Evolutionary conservation across 2,888 invertebrate genomes (phyloP), one percentile per base, ranked within the genome.

Genomic region (Parthenolecanium corni): DNA sequence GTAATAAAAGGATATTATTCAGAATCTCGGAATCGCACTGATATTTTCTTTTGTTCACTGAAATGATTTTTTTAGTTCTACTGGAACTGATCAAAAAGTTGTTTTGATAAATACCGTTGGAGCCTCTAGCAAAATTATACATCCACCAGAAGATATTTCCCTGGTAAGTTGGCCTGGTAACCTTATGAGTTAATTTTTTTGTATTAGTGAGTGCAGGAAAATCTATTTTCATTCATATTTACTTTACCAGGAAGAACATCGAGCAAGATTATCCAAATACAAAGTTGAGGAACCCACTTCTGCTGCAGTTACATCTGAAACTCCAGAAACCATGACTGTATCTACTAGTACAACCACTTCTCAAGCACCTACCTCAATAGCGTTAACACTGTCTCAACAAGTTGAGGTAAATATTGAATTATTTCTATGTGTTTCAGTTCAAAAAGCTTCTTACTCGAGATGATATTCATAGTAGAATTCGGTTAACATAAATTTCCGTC

Each of bases 91-190:
- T 66, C 53, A 67, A 66, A 64, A 66, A 74, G 42, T 73, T 73
- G 74, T 76, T 24, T 74, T 85, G 9, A 85, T 88, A 57, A 84
- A 83, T 14, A 82, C 86, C n/a, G 84, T 86, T 5, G 86, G 89
- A 47, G 85, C 89, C 5, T 84, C 88, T 42, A 88, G 89, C 71
- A 86, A 87, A 76, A 94, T 95, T 64, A 82, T 95, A 68, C 95
- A 95, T 75, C 95, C 95, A 0, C 85, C 89, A 1, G 94, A 95
- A 73, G 92, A 93, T 74, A 82, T 92, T 61, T 94, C 94, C 31
- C 70, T 83, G 74, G 82, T 79, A 70, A 72, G 73, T 70, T 38
- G n/a, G n/a, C n/a, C n/a, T n/a, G n/a, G n/a, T n/a, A n/a, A n/a
- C n/a, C n/a, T n/a, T n/a, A n/a, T n/a, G n/a, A n/a, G n/a, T n/a